Evolutionary conservation across 2,888 invertebrate genomes (phyloP).

Genomic region (Dryomyza anilis): DNA sequence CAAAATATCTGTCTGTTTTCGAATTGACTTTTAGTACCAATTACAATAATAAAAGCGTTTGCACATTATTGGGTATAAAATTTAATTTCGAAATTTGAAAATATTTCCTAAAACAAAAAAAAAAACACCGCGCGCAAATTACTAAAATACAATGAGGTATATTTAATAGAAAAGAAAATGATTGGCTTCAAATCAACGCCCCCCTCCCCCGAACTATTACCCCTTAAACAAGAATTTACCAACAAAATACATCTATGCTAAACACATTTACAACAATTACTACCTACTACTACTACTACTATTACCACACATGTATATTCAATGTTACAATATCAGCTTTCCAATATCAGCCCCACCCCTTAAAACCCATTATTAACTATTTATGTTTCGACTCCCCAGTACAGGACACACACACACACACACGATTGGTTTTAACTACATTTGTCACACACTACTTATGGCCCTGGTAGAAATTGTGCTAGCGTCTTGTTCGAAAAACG

Average conservation of each 20-base stretch:
- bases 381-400: conserved; percentile 28
- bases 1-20: too few relatives aligned
- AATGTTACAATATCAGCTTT: too few relatives aligned
- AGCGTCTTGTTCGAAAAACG: too few relatives aligned
- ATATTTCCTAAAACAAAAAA: too few relatives aligned
- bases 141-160: conserved; percentile 19
- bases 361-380: conserved; percentile 26
- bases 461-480: too few relatives aligned
- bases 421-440: conserved; percentile 17
- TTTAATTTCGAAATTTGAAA: too few relatives aligned
- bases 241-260: neutral
- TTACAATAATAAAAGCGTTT: conserved; percentile 56
- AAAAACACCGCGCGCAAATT: neutral
- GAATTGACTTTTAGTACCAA: conserved; percentile 21
- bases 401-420: neutral
- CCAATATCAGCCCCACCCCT: neutral
- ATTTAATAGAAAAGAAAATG: conserved; percentile 22
- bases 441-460: too few relatives aligned
- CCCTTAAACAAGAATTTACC: too few relatives aligned
- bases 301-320: too few relatives aligned
- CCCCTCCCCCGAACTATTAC: conserved; percentile 3
- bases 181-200: conserved; percentile 27
- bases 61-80: conserved; percentile 41
- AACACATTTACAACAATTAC: neutral
- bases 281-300: too few relatives aligned